phyloP scores from a whole-genome alignment of 1,140 invertebrate species.

The Pararge aegeria region DNA sequence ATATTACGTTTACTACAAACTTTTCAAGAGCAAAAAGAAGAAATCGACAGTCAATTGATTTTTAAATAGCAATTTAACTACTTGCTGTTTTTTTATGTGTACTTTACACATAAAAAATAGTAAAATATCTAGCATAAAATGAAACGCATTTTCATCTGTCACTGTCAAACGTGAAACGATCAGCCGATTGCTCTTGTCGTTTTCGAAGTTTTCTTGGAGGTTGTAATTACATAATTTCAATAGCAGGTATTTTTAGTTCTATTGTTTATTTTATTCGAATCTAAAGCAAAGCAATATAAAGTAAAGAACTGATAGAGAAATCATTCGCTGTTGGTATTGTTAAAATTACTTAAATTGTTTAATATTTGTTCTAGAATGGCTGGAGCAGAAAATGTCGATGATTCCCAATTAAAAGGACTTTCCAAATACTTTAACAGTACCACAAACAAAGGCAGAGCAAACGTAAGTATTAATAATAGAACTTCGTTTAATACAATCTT shows the following conservation, averaged over 20 bases:
- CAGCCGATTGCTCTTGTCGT: no score
- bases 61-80: neutral
- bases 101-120: no score
- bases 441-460: constrained; percentile 83
- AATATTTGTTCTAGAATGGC: constrained; percentile 79
- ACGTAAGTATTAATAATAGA: constrained; percentile 77
- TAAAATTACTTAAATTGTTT: neutral
- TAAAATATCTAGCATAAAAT: no score
- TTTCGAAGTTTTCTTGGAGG: constrained; percentile 22
- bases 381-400: constrained; percentile 83
- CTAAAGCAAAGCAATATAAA: neutral
- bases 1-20: constrained; percentile 53
- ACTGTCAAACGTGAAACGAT: neutral
- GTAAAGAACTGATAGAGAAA: neutral
- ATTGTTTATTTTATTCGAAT: constrained; percentile 14
- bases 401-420: constrained; percentile 81
- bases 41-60: constrained; percentile 9
- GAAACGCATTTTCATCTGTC: neutral
- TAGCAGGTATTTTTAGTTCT: constrained; percentile 10
- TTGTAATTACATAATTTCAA: constrained; percentile 53
- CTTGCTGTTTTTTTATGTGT: neutral
- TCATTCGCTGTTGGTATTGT: neutral
- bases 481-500: neutral
- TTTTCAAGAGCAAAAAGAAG: constrained; percentile 42
- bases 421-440: constrained; percentile 83